Conservation (phyloP, 2,888 invertebrate genomes). For the Agonum fuliginosum region DNA sequence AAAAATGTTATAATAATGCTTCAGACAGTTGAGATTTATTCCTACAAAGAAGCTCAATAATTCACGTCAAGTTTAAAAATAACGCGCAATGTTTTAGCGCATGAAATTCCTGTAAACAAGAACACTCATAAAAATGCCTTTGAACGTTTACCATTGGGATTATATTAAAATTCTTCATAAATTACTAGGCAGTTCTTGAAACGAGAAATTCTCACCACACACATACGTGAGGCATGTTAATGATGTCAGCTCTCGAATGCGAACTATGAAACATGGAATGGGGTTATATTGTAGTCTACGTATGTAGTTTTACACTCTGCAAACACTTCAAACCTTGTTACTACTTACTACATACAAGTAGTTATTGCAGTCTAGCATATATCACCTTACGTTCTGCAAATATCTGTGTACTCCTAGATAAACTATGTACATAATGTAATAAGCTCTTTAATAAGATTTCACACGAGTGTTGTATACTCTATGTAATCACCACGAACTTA, state of each 20-base stretch:
- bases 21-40: slow-evolving; percentile 21
- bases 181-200: slow-evolving; percentile 48
- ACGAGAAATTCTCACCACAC: slow-evolving; percentile 36
- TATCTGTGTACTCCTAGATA: no score
- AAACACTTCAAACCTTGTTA: background rate
- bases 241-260: slow-evolving; percentile 19
- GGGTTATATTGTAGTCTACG: background rate
- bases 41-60: slow-evolving; percentile 27
- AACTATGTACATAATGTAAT: no score
- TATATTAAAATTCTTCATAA: slow-evolving; percentile 60
- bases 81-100: slow-evolving; percentile 50
- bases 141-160: slow-evolving; percentile 52
- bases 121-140: slow-evolving; percentile 56
- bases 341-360: background rate
- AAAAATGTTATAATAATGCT: slow-evolving; percentile 28
- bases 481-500: no score
- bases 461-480: no score
- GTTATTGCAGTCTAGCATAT: no score
- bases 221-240: slow-evolving; percentile 39
- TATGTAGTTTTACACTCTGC: background rate
- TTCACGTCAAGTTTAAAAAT: slow-evolving; percentile 53
- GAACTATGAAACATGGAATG: background rate
- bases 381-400: no score
- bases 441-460: no score
- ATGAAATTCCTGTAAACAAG: slow-evolving; percentile 52